Evolutionary conservation across 1,140 invertebrate genomes (phyloP).

Genomic region (Drosophila jambulina): DNA sequence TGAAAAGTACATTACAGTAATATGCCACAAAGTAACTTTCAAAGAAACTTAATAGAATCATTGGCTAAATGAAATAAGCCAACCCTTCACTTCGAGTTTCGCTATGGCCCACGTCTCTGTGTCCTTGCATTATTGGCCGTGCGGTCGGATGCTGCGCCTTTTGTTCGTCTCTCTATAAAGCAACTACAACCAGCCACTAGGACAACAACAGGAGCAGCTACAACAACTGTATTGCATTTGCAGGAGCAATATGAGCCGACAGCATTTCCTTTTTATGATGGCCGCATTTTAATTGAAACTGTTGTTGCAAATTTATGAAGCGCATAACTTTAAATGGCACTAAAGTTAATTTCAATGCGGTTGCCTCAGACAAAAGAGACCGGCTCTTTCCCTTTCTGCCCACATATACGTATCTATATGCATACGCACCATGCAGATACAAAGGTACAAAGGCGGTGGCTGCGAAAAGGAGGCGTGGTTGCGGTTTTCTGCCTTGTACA

Average conservation of each 20-base stretch:
- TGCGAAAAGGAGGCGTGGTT: slow-evolving; percentile 38
- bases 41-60: no score
- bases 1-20: not conserved
- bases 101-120: slow-evolving; percentile 19
- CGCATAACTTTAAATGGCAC: slow-evolving; percentile 83
- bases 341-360: slow-evolving; percentile 83
- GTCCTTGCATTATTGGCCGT: slow-evolving; percentile 64
- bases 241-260: slow-evolving; percentile 71
- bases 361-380: slow-evolving; percentile 60
- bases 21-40: not conserved
- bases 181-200: slow-evolving; percentile 48
- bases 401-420: not conserved
- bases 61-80: no score
- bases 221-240: slow-evolving; percentile 68
- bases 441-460: slow-evolving; percentile 36
- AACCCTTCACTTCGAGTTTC: not conserved
- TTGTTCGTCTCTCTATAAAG: slow-evolving; percentile 54
- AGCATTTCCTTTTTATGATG: slow-evolving; percentile 83
- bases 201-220: slow-evolving; percentile 42
- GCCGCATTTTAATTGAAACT: slow-evolving; percentile 83
- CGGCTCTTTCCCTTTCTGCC: slow-evolving; percentile 2
- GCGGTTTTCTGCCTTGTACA: slow-evolving; percentile 25
- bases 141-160: slow-evolving; percentile 69
- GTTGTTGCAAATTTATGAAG: slow-evolving; percentile 83
- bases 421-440: not conserved